phyloP scores from a whole-genome alignment of 2,113 vertebrate genomes.

The Upupa epops region DNA sequence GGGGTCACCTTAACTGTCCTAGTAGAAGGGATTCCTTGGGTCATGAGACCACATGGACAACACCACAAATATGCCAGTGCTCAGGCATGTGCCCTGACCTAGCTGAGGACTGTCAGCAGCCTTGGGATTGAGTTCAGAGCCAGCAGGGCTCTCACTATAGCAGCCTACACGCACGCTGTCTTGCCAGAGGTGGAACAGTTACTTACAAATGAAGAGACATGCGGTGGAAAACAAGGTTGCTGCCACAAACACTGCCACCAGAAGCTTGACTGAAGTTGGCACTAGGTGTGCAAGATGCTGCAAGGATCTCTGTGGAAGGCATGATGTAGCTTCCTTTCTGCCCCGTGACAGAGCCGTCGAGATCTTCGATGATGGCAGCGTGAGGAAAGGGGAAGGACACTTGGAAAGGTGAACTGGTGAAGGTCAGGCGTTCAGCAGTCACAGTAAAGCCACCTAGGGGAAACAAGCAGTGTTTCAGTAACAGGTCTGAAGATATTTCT shows the following conservation, averaged over 20 bases:
- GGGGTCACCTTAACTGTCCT: too few species aligned
- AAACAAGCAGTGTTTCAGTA: not conserved
- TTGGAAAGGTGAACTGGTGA: constrained; percentile 66
- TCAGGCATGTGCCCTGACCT: not conserved
- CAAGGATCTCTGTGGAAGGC: constrained; percentile 61
- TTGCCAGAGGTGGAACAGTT: not conserved
- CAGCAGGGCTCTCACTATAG: not conserved
- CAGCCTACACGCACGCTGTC: rapidly evolving
- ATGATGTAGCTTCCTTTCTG: constrained; percentile 58
- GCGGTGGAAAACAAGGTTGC: constrained; percentile 64
- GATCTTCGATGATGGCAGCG: constrained; percentile 72
- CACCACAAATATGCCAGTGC: too few species aligned
- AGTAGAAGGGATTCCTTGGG: too few species aligned
- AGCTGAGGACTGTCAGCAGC: not conserved
- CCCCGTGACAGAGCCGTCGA: constrained; percentile 71
- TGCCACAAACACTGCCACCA: constrained; percentile 62
- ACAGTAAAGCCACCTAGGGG: constrained; percentile 76
- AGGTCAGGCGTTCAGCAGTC: constrained; percentile 52
- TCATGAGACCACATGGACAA: too few species aligned
- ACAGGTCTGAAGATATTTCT: not conserved
- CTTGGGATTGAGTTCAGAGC: not conserved
- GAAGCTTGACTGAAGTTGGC: constrained; percentile 55
- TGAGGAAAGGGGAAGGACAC: constrained; percentile 77
- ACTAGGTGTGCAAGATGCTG: constrained; percentile 42
- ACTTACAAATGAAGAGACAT: constrained; percentile 79